These are phyloP conservation scores for Diceros bicornis DNA, from an alignment of 2,797 vertebrate genomes.

Conservation along the genomic window DNA sequence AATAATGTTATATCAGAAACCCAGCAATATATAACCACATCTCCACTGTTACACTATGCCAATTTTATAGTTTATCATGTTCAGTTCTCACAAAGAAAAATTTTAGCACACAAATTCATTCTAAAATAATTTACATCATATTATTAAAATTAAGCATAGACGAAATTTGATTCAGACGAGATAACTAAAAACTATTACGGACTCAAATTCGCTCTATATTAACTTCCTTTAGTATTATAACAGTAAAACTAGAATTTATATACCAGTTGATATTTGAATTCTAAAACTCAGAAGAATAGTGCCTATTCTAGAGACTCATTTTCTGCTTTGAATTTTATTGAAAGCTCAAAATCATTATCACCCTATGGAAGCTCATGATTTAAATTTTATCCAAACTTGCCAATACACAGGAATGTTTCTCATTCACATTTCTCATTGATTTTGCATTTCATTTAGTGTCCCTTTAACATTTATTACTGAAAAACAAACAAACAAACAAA, in stretches of 20 bases:
- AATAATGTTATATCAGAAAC: slow-evolving; percentile 11
- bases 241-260: slow-evolving; percentile 30
- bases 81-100: not conserved
- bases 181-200: not conserved
- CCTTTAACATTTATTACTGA: not conserved
- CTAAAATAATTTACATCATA: slow-evolving; percentile 9
- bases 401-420: slow-evolving; percentile 61
- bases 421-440: slow-evolving; percentile 61
- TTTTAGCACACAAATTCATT: not conserved
- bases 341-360: not conserved
- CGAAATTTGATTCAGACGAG: slow-evolving; percentile 21
- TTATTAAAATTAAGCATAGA: slow-evolving; percentile 58
- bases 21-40: not conserved
- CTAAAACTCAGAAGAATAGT: slow-evolving; percentile 49
- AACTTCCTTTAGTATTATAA: not conserved
- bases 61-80: not conserved
- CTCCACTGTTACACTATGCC: not conserved
- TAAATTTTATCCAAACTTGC: slow-evolving; percentile 67
- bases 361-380: not conserved
- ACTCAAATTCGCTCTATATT: not conserved
- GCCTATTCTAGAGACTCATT: not conserved
- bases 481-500: not conserved
- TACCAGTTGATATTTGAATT: slow-evolving; percentile 32
- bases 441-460: slow-evolving; percentile 39
- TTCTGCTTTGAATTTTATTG: slow-evolving; percentile 25